phyloP scores from a whole-genome alignment of 1,140 invertebrate genomes.

The Heliconius eleuchia region DNA sequence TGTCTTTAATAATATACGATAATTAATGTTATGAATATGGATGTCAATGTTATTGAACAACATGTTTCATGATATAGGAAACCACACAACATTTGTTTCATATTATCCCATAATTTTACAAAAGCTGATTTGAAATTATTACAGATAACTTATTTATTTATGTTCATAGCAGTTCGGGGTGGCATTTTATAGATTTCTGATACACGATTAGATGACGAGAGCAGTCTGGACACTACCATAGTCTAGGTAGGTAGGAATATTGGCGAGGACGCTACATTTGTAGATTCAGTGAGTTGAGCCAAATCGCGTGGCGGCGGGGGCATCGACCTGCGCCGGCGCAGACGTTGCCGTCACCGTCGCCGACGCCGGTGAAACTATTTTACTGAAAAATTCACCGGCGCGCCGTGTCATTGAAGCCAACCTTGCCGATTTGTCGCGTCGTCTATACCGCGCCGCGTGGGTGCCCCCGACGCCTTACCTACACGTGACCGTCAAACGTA shows the following conservation, averaged over 20 bases:
- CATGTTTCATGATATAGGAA: background rate
- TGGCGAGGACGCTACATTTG: constrained; percentile 56
- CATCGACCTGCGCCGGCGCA: constrained; percentile 67
- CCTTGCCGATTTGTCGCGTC: constrained; percentile 76
- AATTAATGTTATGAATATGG: background rate
- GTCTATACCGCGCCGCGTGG: constrained; percentile 68
- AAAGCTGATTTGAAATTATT: no score
- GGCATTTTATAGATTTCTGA: background rate
- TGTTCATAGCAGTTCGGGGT: background rate
- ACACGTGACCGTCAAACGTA: constrained; percentile 69
- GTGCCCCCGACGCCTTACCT: constrained; percentile 50
- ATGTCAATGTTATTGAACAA: background rate
- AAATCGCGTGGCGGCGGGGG: constrained; percentile 65
- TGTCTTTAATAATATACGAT: background rate
- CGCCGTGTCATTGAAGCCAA: constrained; percentile 72
- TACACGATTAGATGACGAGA: constrained; percentile 1
- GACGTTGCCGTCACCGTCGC: constrained; percentile 68
- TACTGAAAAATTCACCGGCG: constrained; percentile 76
- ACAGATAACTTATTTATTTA: no score
- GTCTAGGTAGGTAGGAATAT: constrained; percentile 5
- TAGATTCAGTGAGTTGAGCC: constrained; percentile 59
- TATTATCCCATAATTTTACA: no score
- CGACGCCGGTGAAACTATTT: constrained; percentile 74
- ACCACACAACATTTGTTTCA: no score
- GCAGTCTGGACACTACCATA: constrained; percentile 21